Base-by-base conservation (phyloP, 2,113 vertebrate species). In the Acanthisitta chloris region DNA sequence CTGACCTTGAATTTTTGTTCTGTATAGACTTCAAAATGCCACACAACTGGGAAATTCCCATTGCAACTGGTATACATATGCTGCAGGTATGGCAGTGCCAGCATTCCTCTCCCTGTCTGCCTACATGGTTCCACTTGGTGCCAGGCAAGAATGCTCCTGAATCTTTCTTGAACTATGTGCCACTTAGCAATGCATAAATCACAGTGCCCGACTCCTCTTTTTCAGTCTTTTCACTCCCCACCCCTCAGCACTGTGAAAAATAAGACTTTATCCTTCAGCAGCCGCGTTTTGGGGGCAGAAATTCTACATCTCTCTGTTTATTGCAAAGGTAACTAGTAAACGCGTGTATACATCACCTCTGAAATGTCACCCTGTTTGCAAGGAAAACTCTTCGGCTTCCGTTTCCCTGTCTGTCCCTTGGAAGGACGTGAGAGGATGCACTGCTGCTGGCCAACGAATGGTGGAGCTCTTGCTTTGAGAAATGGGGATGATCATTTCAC, bases 391-490 rank as follows among this genome's bases (percentile, higher is more conserved):
- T 33, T 12, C 0, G 23, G 10, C 14, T 40, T 11, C 43, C 0
- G 3, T 23, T 16, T 20, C 4, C 12, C 3, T 19, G 36, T 12
- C 15, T 8, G 3, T 38, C 4, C 9, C 19, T 17, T 2, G 36
- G 24, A 10, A 6, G 26, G 11, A 1, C 31, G 45, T 1, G 31
- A 29, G 10, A 5, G 31, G 19, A 29, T 85, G 67, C 92, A 24
- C 80, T 97, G 94, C 94, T 86, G 17, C 79, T 7, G 64, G 70
- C 82, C 52, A 90, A 94, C 98, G 93, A 97, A 93, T 87, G 97
- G 97, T 96, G 98, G 97, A 95, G 96, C 98, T 97, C 58, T 97
- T 98, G 98, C 85, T 92, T 97, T 97, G 96, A 89, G 95, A 94
- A 98, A 95, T 54, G 74, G 18, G 38, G 9, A 26, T 7, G 52